Base-by-base conservation (phyloP, 2,113 vertebrate genomes). In the Prionailurus viverrinus region DNA sequence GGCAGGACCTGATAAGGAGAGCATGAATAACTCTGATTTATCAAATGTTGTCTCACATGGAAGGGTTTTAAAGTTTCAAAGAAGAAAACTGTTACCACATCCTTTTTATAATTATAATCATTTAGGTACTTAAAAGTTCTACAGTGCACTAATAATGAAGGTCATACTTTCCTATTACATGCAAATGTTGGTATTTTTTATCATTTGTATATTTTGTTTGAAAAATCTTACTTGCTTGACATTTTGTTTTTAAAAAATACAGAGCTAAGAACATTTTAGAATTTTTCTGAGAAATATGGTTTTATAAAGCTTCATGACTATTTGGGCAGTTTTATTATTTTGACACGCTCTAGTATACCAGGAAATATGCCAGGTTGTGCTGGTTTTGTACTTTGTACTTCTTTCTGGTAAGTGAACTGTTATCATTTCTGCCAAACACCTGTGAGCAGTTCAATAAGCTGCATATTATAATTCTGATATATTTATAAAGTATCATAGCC, bases 351-450 rank as follows among this genome's bases (percentile, higher is more conserved):
- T 74, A 18, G 9, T 45, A 51, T 65, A 29, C 48, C 19, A 51
- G 63, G 82, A 96, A 94, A 83, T 71, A 55, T 5, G 7, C 8
- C 58, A 97, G 86, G 73, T 86, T 96, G 1, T 23, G 5, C 11
- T 21, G 39, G 14, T 91, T 65, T 92, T 88, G 55, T 6, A 92
- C 10, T 96, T 87, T 81, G 13, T 68, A 11, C n/a, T 23, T 92
- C 90, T 95, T 95, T 63, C 19, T 95, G 31, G n/a, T 81, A 96
- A 97, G 25, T 55, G 94, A 96, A 84, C 13, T 53, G 13, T 55
- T 93, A 74, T 25, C 55, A 33, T 76, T 97, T 94, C 61, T 97
- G 81, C 89, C 89, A 97, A 95, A 97, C 65, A 98, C 51, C 31
- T 92, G 73, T 89, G 39, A 97, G 5, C 13, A 86, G 13, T 82